Evolutionary conservation across 2,797 vertebrate genomes (phyloP).

Genomic region (Eospalax fontanierii): DNA sequence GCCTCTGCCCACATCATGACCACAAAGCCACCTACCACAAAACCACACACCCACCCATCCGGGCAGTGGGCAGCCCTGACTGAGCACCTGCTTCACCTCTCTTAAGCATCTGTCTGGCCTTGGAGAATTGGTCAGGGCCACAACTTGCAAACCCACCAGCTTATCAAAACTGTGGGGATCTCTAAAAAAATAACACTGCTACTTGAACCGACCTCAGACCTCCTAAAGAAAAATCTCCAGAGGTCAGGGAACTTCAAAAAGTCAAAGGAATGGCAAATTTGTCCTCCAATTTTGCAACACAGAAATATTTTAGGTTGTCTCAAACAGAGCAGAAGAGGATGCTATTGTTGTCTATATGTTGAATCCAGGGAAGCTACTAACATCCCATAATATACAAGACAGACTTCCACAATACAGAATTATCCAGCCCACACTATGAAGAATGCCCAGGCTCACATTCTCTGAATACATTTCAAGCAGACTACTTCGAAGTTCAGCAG

Average conservation of each 20-base stretch:
- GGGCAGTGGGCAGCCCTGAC: neutral
- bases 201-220: neutral
- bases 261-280: neutral
- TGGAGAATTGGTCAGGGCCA: neutral
- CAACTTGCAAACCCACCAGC: neutral
- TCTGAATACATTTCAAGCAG: slow-evolving; percentile 48
- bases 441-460: neutral
- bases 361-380: neutral
- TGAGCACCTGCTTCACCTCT: neutral
- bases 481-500: slow-evolving; percentile 17
- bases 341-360: neutral
- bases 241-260: neutral
- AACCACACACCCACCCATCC: neutral
- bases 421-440: neutral
- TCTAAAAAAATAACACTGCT: too few relatives aligned
- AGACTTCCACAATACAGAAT: neutral
- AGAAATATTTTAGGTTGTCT: neutral
- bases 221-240: neutral
- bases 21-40: too few relatives aligned
- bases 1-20: neutral
- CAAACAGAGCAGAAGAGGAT: neutral
- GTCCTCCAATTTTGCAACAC: neutral
- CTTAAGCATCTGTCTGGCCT: neutral
- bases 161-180: neutral
- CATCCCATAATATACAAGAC: neutral